Base-by-base conservation (phyloP, 2,888 invertebrate species). In the Oasisia sp. region DNA sequence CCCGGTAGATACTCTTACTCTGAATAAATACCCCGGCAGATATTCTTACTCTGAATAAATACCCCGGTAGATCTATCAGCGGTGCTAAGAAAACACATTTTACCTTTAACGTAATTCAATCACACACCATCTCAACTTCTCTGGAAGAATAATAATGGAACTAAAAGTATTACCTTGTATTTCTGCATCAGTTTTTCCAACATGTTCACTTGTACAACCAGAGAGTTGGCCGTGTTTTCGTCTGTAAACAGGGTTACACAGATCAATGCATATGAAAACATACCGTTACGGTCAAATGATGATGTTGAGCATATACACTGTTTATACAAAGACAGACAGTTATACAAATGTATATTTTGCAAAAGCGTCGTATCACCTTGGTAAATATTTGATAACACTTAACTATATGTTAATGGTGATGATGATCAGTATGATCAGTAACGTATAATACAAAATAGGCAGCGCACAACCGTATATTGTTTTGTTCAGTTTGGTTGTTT, bases 181-280 rank as follows among this genome's bases (percentile, higher is more conserved):
- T 95, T 95, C 91, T 94, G 94, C 50, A 96, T 94, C 2, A 96
- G 94, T 89, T 95, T 94, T 92, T 95, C 95, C 56, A 96, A 93
- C 32, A 94, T 94, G 90, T 94, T 94, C n/a, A 95, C 94, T 92
- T 96, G 96, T 2, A 96, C 94, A 7, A 96, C 95, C 27, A 95
- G 94, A 8, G 95, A 93, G 38, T 44, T 91, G 44, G 94, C 92
- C 44, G 93, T 89, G 14, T 93, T 93, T 91, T 94, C 93, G 92
- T 94, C 95, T 93, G 27, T 74, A 27, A 74, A 74, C 27, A 74
- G 7, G 5, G 74, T 74, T 27, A 74, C 74, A 74, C 27, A 74
- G 19, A 19, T 19, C 14, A 74, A 27, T n/a, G 27, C 5, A 74
- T 27, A 3, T 3, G n/a, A 74, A 74, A 74, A 74, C 74, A 74